Evolutionary conservation across 2,888 invertebrate genomes (phyloP).

Genomic region (Amblyteles armatorius): DNA sequence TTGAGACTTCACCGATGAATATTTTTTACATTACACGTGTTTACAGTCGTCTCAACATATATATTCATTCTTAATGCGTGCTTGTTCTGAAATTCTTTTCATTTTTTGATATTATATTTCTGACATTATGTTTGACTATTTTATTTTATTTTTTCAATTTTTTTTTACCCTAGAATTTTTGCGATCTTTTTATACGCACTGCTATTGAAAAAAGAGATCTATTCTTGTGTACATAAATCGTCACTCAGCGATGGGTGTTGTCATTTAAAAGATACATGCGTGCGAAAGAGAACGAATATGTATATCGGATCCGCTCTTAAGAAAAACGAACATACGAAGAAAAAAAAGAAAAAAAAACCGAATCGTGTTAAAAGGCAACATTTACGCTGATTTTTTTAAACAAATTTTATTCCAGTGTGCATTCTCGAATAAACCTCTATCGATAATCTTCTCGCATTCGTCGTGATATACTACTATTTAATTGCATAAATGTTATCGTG

Average conservation of each 20-base stretch:
- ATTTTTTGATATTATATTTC: constrained; percentile 68
- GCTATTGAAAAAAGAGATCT: constrained; percentile 69
- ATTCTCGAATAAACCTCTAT: constrained; percentile 65
- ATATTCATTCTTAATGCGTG: constrained; percentile 75
- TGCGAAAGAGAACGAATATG: constrained; percentile 62
- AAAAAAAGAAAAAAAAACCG: constrained; percentile 18
- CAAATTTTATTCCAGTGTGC: constrained; percentile 67
- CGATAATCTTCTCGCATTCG: constrained; percentile 66
- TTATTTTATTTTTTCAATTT: constrained; percentile 54
- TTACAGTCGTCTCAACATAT: constrained; percentile 71
- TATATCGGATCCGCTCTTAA: constrained; percentile 63
- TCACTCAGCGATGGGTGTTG: constrained; percentile 71
- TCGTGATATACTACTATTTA: constrained; percentile 52
- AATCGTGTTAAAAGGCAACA: constrained; percentile 72
- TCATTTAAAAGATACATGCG: constrained; percentile 69
- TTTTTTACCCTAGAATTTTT: constrained; percentile 72
- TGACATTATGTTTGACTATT: constrained; percentile 56
- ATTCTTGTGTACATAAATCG: constrained; percentile 71
- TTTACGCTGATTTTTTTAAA: constrained; percentile 69
- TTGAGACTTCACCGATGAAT: constrained; percentile 72
- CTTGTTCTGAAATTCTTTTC: constrained; percentile 78
- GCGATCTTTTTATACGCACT: constrained; percentile 76
- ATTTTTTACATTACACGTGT: constrained; percentile 72
- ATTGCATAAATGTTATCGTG: constrained; percentile 59
- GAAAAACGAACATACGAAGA: constrained; percentile 35